phyloP scores from a whole-genome alignment of 2,113 vertebrate genomes.

The Oreotrochilus melanogaster region DNA sequence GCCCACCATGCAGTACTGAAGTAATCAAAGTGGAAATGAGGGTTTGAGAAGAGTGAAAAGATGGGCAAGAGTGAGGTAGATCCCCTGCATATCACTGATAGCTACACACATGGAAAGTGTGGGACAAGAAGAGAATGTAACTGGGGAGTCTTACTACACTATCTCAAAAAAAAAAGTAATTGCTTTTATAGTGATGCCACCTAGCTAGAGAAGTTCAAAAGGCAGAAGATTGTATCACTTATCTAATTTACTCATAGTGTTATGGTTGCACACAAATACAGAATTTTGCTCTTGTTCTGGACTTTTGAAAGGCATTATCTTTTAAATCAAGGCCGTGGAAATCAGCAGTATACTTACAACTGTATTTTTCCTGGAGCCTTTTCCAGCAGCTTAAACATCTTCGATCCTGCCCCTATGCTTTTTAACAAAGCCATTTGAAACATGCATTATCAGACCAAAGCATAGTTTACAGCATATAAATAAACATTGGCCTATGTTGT shows the following conservation, averaged over 20 bases:
- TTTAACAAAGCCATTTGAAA: neutral
- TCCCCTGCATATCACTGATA: neutral
- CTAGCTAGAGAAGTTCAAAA: neutral
- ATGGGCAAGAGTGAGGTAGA: neutral
- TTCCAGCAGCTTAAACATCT: neutral
- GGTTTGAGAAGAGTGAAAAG: neutral
- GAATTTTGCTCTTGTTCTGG: neutral
- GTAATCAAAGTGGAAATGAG: neutral
- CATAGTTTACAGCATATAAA: neutral
- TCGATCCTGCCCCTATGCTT: neutral
- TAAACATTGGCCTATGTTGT: neutral
- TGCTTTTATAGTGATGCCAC: neutral
- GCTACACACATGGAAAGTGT: neutral
- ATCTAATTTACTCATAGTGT: neutral
- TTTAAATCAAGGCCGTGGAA: neutral
- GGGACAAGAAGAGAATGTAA: neutral
- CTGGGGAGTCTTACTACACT: neutral
- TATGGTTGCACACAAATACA: neutral
- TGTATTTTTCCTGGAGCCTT: neutral
- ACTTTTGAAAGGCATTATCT: neutral
- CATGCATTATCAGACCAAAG: neutral
- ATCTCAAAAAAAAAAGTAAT: neutral
- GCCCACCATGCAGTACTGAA: neutral
- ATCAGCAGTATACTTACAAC: neutral
- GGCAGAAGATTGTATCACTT: neutral